Evolutionary conservation across 2,888 invertebrate genomes (phyloP).

Genomic region (Chaetogeoica ovagalla): DNA sequence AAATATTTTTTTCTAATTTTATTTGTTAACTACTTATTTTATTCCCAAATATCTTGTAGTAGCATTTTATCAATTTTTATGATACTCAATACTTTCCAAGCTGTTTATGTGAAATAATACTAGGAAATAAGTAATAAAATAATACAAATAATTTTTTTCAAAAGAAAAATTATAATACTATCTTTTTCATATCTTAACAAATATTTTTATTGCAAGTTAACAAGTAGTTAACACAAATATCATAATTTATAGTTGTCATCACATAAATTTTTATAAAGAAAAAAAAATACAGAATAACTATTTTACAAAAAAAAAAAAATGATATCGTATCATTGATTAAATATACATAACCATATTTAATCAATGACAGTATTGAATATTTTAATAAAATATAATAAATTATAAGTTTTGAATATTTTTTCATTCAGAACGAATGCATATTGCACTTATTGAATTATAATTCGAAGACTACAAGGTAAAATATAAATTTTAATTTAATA

Average conservation of each 20-base stretch:
- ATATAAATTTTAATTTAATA: constrained; percentile 16
- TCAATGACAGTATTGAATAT: constrained; percentile 1
- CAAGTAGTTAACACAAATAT: constrained; percentile 13
- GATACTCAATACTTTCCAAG: not conserved
- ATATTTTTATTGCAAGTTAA: constrained; percentile 46
- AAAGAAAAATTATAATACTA: constrained; percentile 27
- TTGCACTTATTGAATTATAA: constrained; percentile 47
- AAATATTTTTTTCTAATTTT: not conserved
- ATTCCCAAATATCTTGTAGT: not conserved
- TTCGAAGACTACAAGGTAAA: constrained; percentile 38
- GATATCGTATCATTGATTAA: no score
- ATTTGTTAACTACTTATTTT: no score
- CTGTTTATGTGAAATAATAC: not conserved
- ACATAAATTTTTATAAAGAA: constrained; percentile 4
- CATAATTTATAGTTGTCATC: constrained; percentile 16
- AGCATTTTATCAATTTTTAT: not conserved
- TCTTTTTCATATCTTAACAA: constrained; percentile 31
- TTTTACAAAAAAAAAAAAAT: not conserved
- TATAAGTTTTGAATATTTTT: constrained; percentile 19
- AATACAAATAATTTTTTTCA: constrained; percentile 17
- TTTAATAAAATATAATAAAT: constrained; percentile 34
- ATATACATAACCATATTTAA: no score
- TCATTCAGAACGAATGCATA: constrained; percentile 44
- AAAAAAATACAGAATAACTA: not conserved
- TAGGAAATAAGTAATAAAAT: not conserved